Percentiles rank a stretch among this genome's conserved stretches.
phyloP scores from a whole-genome alignment of 2,113 vertebrate species.

The Indicator maculatus region DNA sequence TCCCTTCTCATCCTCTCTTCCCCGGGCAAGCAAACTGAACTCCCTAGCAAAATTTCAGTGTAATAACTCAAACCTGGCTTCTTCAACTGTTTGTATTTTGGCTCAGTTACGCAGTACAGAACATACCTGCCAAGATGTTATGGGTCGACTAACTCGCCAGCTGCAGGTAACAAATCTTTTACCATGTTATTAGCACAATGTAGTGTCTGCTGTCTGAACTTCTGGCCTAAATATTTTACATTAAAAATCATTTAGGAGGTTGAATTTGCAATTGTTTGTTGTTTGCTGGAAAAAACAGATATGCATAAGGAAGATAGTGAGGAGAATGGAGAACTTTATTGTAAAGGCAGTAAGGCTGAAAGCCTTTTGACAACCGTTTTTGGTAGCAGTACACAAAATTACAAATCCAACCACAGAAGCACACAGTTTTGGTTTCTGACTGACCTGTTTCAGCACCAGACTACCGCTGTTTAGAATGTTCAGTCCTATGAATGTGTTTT shows the following conservation, averaged over 20 bases:
- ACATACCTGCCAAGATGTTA: neutral
- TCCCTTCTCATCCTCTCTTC: neutral
- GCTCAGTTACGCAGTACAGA: fast-evolving
- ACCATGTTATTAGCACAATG: neutral
- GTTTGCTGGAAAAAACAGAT: neutral
- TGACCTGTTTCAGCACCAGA: neutral
- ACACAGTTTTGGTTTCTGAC: neutral
- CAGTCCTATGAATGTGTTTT: neutral
- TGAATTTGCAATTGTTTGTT: neutral
- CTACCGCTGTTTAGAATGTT: neutral
- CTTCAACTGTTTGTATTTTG: neutral
- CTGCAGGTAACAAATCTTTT: neutral
- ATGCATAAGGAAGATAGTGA: fast-evolving
- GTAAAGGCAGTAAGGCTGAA: neutral
- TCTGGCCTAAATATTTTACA: neutral
- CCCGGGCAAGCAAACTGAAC: neutral
- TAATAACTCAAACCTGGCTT: neutral
- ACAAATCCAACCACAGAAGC: neutral
- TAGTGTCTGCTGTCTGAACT: neutral
- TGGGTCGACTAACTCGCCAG: neutral
- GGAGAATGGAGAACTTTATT: neutral
- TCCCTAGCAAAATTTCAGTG: neutral
- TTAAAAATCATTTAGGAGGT: neutral
- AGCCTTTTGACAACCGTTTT: neutral
- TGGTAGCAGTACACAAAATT: neutral